Conservation (phyloP, 1,140 invertebrate genomes). For the Aphelenchoides fujianensis region DNA sequence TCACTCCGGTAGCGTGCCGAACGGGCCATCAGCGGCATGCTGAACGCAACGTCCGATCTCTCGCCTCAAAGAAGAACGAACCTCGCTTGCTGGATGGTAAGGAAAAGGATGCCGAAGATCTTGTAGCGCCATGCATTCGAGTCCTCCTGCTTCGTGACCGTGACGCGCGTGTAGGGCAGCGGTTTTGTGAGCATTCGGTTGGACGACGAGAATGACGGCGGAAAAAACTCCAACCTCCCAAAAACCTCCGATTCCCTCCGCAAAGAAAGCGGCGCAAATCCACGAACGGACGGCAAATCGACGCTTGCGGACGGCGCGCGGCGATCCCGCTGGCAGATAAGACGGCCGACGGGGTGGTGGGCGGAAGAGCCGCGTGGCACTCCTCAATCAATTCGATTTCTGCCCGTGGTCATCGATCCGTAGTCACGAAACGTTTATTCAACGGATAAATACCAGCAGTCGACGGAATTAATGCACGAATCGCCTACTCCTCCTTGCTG, state of each 20-base stretch:
- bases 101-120: slow-evolving; percentile 38
- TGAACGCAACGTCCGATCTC: slow-evolving; percentile 13
- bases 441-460: too few relatives aligned
- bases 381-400: too few relatives aligned
- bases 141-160: background rate
- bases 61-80: background rate
- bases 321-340: too few relatives aligned
- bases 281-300: too few relatives aligned
- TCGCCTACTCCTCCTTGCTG: too few relatives aligned
- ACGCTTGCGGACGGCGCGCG: too few relatives aligned
- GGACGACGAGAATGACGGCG: too few relatives aligned
- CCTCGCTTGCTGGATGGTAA: slow-evolving; percentile 44
- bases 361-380: too few relatives aligned
- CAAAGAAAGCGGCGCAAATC: background rate
- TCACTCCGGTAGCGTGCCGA: slow-evolving; percentile 38
- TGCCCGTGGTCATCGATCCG: too few relatives aligned
- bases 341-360: too few relatives aligned
- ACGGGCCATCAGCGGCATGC: slow-evolving; percentile 49
- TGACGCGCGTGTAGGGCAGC: background rate
- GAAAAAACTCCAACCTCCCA: background rate
- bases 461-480: too few relatives aligned
- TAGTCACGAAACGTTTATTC: too few relatives aligned
- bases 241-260: slow-evolving; percentile 4
- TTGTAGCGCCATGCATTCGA: slow-evolving; percentile 33
- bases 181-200: background rate